Percentiles rank a stretch among this genome's conserved stretches.
These are phyloP conservation scores for Chaetodon trifascialis DNA, from an alignment of 2,113 vertebrate species.

Conservation along the genomic window DNA sequence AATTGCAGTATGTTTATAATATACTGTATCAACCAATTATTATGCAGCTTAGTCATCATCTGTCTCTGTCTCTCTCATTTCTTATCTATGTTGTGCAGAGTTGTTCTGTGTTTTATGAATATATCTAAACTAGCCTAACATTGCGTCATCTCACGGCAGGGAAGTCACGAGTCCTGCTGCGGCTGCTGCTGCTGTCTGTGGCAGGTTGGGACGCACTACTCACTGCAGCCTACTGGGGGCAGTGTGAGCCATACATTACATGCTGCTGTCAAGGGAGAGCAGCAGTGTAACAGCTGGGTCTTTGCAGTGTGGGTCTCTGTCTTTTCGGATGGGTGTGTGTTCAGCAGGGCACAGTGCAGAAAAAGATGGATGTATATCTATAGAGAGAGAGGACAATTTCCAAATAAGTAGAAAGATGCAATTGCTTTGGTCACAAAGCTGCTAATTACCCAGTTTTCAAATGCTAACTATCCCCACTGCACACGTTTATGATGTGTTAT, in stretches of 20 bases:
- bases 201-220: constrained; percentile 49
- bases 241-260: constrained; percentile 55
- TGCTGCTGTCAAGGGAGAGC: constrained; percentile 51
- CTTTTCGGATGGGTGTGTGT: constrained; percentile 7
- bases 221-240: constrained; percentile 63
- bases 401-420: constrained; percentile 1
- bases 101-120: constrained; percentile 18
- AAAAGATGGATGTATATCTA: too few relatives aligned
- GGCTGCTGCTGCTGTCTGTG: constrained; percentile 57
- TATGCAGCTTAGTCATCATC: neutral
- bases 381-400: neutral
- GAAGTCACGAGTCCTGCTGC: constrained; percentile 75
- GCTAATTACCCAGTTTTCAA: neutral
- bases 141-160: constrained; percentile 75
- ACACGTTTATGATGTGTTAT: neutral
- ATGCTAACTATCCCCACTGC: neutral
- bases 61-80: neutral
- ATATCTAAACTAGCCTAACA: constrained; percentile 53
- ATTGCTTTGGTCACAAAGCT: neutral
- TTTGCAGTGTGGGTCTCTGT: constrained; percentile 24
- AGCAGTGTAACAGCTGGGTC: constrained; percentile 47
- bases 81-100: neutral
- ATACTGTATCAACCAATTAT: too few relatives aligned
- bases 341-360: neutral
- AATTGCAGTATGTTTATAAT: neutral